Conservation (phyloP, 2,797 vertebrate species). For the Pangasius macronema region DNA sequence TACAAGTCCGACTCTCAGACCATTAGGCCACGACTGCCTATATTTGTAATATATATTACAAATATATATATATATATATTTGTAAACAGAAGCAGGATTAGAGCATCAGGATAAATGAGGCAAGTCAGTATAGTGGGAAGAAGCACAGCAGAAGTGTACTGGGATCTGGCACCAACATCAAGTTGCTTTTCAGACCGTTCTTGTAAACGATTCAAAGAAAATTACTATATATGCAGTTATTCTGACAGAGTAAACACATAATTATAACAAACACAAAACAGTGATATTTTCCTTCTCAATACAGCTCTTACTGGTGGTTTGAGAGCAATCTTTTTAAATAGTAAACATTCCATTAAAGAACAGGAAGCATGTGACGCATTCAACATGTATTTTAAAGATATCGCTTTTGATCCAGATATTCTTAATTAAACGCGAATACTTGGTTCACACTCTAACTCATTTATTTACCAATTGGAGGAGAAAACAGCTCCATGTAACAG, state of each 20-base stretch:
- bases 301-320: not conserved
- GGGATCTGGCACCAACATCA: not conserved
- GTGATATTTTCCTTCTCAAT: not conserved
- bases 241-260: not conserved
- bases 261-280: not conserved
- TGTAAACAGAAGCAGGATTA: not conserved
- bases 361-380: not conserved
- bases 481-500: constrained; percentile 42
- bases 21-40: too few relatives aligned
- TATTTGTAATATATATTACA: too few relatives aligned
- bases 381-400: constrained; percentile 14
- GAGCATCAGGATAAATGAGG: not conserved
- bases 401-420: constrained; percentile 13
- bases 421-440: constrained; percentile 6
- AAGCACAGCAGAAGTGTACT: not conserved
- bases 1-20: too few relatives aligned
- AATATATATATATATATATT: not conserved
- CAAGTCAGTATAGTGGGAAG: not conserved
- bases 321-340: not conserved
- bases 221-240: not conserved
- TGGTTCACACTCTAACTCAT: constrained; percentile 33
- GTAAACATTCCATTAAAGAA: not conserved
- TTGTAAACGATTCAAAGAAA: constrained; percentile 5
- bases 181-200: not conserved
- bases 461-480: constrained; percentile 33